A percentile compares a stretch with the other conserved stretches of the same genome.
These are phyloP conservation scores for Parus major DNA, from an alignment of 2,113 vertebrate genomes.

Conservation along the genomic window DNA sequence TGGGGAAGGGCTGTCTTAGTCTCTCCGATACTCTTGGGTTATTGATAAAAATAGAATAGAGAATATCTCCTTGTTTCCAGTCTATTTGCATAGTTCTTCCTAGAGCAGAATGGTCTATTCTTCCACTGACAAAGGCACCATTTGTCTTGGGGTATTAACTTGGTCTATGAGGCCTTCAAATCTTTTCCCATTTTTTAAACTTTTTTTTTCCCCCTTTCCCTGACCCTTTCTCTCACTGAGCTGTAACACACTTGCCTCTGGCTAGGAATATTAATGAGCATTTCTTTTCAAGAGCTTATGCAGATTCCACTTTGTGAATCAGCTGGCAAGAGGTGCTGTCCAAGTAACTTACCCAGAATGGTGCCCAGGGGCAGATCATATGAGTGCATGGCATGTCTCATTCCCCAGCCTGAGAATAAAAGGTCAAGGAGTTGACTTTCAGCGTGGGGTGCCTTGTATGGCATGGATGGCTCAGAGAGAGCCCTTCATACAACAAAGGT, in stretches of 20 bases:
- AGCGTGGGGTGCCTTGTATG: conserved; percentile 4
- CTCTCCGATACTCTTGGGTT: conserved; percentile 25
- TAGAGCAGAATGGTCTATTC: conserved; percentile 29
- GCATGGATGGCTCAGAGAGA: conserved; percentile 2
- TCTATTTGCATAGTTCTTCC: conserved; percentile 45
- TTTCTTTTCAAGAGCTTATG: conserved; percentile 64
- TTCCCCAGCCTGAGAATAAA: conserved; percentile 42
- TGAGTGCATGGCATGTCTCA: conserved; percentile 5
- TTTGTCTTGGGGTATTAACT: conserved; percentile 48
- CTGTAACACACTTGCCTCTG: conserved; percentile 54
- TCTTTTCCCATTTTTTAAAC: neutral
- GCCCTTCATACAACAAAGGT: neutral
- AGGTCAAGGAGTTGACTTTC: conserved; percentile 39
- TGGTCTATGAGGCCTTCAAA: conserved; percentile 41
- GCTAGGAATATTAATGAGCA: conserved; percentile 68
- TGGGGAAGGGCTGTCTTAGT: neutral
- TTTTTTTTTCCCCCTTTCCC: neutral
- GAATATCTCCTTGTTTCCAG: conserved; percentile 52
- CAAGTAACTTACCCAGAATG: conserved; percentile 47
- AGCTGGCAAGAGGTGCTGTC: conserved; percentile 46
- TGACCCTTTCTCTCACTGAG: conserved; percentile 47
- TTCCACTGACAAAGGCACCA: conserved; percentile 48
- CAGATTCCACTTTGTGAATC: conserved; percentile 56
- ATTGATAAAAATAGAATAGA: conserved; percentile 57
- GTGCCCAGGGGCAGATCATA: conserved; percentile 8